Conservation (phyloP, 2,888 invertebrate species). For the Furcula furcula region DNA sequence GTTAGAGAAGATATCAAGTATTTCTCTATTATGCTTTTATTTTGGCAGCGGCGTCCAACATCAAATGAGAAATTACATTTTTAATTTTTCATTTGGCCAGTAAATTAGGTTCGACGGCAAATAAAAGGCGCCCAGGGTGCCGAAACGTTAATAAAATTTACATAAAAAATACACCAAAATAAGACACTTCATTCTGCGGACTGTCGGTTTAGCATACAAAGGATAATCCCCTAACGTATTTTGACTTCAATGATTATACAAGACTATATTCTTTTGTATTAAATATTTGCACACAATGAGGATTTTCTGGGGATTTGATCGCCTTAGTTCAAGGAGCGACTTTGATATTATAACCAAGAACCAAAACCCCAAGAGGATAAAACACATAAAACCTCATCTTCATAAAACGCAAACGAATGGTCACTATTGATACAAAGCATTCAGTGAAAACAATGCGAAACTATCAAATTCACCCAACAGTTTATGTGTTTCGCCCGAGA, state of each 20-base stretch:
- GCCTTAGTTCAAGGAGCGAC: not conserved
- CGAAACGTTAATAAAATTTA: slow-evolving; percentile 44
- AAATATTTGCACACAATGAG: not conserved
- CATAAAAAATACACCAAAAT: slow-evolving; percentile 38
- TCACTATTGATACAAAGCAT: slow-evolving; percentile 4
- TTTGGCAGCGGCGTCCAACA: slow-evolving; percentile 20
- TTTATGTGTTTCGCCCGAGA: slow-evolving; percentile 21
- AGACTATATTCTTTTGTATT: not conserved
- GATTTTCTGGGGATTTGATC: not conserved
- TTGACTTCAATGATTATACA: too few species aligned
- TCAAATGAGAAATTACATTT: slow-evolving; percentile 49
- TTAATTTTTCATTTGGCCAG: slow-evolving; percentile 56
- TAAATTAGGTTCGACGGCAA: slow-evolving; percentile 40
- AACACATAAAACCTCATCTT: slow-evolving; percentile 11
- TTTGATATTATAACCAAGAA: not conserved
- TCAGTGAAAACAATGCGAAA: slow-evolving; percentile 19
- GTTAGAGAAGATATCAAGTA: too few species aligned
- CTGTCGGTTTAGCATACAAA: slow-evolving; percentile 8
- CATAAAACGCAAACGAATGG: slow-evolving; percentile 4
- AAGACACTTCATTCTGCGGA: slow-evolving; percentile 13
- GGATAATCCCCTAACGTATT: too few species aligned
- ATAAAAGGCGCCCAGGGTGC: slow-evolving; percentile 39
- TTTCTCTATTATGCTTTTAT: slow-evolving; percentile 17
- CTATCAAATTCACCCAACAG: slow-evolving; percentile 35
- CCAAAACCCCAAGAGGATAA: slow-evolving; percentile 7